Evolutionary conservation across 1,140 invertebrate genomes (phyloP).

Genomic region (Ostrea edulis): DNA sequence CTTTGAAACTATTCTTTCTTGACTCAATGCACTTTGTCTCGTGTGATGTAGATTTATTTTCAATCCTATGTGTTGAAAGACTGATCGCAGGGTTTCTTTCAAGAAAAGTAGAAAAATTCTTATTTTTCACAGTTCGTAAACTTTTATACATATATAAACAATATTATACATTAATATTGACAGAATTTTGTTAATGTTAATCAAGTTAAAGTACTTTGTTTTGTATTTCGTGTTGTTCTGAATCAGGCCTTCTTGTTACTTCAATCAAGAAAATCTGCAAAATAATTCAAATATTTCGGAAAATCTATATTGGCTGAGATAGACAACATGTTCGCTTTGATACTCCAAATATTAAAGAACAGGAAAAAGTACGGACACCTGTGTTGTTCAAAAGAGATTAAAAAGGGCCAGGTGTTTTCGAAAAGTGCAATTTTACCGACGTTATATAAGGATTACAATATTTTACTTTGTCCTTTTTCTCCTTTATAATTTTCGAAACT

Average conservation of each 20-base stretch:
- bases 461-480: conserved; percentile 26
- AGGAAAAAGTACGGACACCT: background rate
- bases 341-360: conserved; percentile 15
- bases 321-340: conserved; percentile 7
- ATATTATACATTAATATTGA: no score
- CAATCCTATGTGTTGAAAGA: background rate
- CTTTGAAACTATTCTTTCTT: background rate
- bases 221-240: no score
- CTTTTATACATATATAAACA: no score
- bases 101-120: background rate
- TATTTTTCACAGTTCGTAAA: no score
- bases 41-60: background rate
- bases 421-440: conserved; percentile 29
- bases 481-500: conserved; percentile 20
- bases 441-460: conserved; percentile 35
- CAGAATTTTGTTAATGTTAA: no score
- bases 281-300: background rate
- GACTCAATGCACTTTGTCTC: background rate
- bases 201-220: no score
- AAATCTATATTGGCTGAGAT: background rate
- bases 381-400: conserved; percentile 12
- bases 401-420: background rate
- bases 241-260: background rate
- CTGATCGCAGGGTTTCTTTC: background rate
- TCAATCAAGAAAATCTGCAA: background rate